phyloP scores from a whole-genome alignment of 2,113 vertebrate species.

The Xiphorhynchus elegans region DNA sequence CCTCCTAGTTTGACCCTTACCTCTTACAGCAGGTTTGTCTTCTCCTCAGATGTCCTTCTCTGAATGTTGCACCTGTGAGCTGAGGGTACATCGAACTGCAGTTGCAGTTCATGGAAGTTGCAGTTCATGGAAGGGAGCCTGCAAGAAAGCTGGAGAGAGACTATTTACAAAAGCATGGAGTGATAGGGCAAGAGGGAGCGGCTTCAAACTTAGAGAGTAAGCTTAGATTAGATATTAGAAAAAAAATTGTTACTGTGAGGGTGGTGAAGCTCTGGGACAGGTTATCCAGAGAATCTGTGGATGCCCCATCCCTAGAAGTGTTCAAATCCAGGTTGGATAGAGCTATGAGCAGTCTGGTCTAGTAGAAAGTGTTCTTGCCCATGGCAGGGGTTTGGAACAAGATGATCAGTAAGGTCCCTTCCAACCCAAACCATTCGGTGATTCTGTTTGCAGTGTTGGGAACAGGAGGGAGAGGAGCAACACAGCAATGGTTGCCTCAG shows the following conservation, averaged over 20 bases:
- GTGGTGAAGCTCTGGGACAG: not conserved
- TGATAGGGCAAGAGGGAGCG: not conserved
- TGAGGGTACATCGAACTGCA: not conserved
- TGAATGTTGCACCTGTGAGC: not conserved
- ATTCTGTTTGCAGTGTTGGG: not conserved
- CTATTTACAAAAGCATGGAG: not conserved
- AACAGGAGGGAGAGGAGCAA: not conserved
- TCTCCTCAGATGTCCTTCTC: not conserved
- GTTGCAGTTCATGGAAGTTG: not conserved
- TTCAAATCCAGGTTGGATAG: not conserved
- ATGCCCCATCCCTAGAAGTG: not conserved
- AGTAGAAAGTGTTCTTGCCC: not conserved
- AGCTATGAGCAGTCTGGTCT: not conserved
- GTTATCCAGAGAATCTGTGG: not conserved
- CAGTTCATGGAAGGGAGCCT: not conserved
- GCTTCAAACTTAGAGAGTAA: not conserved
- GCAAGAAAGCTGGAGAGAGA: not conserved
- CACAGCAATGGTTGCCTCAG: not conserved
- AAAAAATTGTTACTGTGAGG: not conserved
- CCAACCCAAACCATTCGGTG: not conserved
- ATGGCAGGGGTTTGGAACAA: accelerated
- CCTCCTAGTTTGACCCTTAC: not conserved
- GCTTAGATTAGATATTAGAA: not conserved
- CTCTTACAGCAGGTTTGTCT: not conserved
- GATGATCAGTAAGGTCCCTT: not conserved